phyloP scores from a whole-genome alignment of 2,888 invertebrate species.

The Philereme vetulata region DNA sequence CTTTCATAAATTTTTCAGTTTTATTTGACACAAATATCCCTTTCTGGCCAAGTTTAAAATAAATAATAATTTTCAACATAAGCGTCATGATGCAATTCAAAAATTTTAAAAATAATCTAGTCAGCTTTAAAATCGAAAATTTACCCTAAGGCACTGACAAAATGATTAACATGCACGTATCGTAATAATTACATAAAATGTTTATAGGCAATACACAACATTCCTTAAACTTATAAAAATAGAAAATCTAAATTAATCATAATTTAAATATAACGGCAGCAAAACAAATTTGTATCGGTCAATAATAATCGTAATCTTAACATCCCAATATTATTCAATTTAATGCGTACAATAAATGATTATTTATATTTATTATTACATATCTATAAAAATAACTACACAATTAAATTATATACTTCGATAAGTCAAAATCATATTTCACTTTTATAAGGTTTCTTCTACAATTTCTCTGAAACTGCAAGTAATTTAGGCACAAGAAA shows the following conservation, averaged over 20 bases:
- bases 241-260: slow-evolving; percentile 58
- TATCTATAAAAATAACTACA: slow-evolving; percentile 26
- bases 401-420: slow-evolving; percentile 5
- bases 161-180: slow-evolving; percentile 67
- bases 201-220: slow-evolving; percentile 75
- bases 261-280: slow-evolving; percentile 34
- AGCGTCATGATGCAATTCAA: slow-evolving; percentile 43
- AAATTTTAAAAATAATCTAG: slow-evolving; percentile 53
- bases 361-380: slow-evolving; percentile 18
- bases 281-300: slow-evolving; percentile 32
- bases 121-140: slow-evolving; percentile 55
- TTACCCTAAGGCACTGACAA: slow-evolving; percentile 80
- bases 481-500: too few species aligned
- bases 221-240: slow-evolving; percentile 71
- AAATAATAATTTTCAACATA: slow-evolving; percentile 45
- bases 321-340: slow-evolving; percentile 36
- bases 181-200: slow-evolving; percentile 56
- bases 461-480: slow-evolving; percentile 1
- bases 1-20: slow-evolving; percentile 35
- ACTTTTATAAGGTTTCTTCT: slow-evolving; percentile 1
- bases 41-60: slow-evolving; percentile 40
- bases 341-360: slow-evolving; percentile 22
- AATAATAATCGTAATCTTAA: slow-evolving; percentile 25
- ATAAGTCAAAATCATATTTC: slow-evolving; percentile 14
- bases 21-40: slow-evolving; percentile 68